These are phyloP conservation scores for Pterocles burchelli DNA, from an alignment of 2,113 vertebrate species.

Conservation along the genomic window DNA sequence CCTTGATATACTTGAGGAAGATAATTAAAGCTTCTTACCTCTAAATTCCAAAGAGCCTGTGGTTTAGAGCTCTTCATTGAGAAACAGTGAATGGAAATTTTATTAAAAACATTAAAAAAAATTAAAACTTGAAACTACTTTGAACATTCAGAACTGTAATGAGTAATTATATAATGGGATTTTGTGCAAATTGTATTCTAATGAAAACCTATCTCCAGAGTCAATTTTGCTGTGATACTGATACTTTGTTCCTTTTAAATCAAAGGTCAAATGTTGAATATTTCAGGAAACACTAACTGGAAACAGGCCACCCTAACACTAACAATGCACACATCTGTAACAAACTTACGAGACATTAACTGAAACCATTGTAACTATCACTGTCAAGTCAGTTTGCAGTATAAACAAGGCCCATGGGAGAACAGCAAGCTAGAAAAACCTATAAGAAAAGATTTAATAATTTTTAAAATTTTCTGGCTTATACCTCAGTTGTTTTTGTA, in stretches of 20 bases:
- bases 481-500: slow-evolving; percentile 88
- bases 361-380: neutral
- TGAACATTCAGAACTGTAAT: neutral
- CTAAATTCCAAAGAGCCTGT: neutral
- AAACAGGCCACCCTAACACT: neutral
- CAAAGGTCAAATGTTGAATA: neutral
- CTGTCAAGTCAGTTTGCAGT: neutral
- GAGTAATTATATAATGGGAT: neutral
- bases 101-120: neutral
- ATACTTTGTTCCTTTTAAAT: neutral
- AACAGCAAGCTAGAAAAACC: neutral
- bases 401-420: neutral
- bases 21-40: neutral
- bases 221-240: neutral
- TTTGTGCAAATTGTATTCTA: neutral
- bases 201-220: neutral
- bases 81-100: neutral
- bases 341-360: neutral
- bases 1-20: neutral
- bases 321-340: neutral
- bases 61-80: neutral
- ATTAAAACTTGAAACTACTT: neutral
- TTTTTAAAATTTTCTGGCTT: neutral
- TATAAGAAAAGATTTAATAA: neutral
- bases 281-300: neutral